These are phyloP conservation scores for Megaustenia siamemsis DNA, from an alignment of 2,888 invertebrate species.

Conservation along the genomic window DNA sequence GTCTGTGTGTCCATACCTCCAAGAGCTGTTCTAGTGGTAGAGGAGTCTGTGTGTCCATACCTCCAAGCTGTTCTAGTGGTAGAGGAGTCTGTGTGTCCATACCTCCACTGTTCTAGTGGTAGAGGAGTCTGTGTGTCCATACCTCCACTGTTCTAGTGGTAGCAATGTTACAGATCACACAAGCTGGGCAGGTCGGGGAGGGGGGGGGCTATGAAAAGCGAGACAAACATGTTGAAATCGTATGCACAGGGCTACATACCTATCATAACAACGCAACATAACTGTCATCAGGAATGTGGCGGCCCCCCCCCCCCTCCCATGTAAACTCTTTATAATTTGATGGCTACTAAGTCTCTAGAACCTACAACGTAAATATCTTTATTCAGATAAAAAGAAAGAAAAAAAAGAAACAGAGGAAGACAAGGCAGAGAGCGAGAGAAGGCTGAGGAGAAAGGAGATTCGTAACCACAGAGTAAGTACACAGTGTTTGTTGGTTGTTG, in stretches of 20 bases:
- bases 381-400: conserved; percentile 34
- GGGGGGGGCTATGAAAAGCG: neutral
- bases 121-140: too few species aligned
- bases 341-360: neutral
- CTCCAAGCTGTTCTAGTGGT: too few species aligned
- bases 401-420: conserved; percentile 28
- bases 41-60: too few species aligned
- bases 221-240: too few species aligned
- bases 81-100: too few species aligned
- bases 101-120: too few species aligned
- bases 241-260: neutral
- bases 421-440: conserved; percentile 10
- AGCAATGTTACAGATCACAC: too few species aligned
- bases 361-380: neutral
- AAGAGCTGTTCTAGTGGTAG: too few species aligned
- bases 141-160: too few species aligned
- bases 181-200: neutral
- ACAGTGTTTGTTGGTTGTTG: too few species aligned
- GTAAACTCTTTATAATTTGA: neutral
- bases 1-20: too few species aligned
- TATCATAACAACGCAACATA: neutral
- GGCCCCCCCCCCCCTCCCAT: neutral
- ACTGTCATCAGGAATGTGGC: neutral
- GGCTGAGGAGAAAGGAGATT: neutral
- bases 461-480: neutral